A percentile compares a stretch with the other conserved stretches of the same genome.
phyloP scores from a whole-genome alignment of 2,113 vertebrate genomes.

The Nipponia nippon region DNA sequence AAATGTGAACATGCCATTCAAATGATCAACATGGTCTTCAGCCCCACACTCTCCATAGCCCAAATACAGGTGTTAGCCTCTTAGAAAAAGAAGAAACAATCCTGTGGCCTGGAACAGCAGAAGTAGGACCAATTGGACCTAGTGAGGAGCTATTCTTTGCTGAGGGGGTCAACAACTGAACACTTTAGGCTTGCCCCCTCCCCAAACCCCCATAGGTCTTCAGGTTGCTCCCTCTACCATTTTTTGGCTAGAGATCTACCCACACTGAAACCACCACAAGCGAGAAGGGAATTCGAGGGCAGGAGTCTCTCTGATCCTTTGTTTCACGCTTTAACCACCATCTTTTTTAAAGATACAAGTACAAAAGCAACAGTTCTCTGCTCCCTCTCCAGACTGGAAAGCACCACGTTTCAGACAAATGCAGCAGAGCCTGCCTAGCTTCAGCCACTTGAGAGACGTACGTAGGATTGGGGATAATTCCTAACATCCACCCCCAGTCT shows the following conservation, averaged over 20 bases:
- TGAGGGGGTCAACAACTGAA: background rate
- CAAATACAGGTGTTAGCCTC: background rate
- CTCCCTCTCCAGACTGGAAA: background rate
- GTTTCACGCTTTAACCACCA: background rate
- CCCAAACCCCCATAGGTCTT: background rate
- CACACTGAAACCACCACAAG: background rate
- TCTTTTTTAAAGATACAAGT: conserved; percentile 13
- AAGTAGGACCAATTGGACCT: background rate
- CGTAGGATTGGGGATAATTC: conserved; percentile 54
- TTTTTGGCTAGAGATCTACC: background rate
- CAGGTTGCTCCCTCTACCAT: background rate
- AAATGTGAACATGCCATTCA: background rate
- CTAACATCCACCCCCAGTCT: conserved; percentile 57
- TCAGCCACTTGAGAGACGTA: conserved; percentile 29
- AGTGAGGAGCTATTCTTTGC: background rate
- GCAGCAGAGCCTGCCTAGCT: conserved; percentile 27
- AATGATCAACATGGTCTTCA: background rate
- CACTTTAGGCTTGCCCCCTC: background rate
- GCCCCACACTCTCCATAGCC: background rate
- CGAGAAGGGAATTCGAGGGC: background rate
- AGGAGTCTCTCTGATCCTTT: conserved; percentile 9
- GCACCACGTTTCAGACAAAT: background rate
- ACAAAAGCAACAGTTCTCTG: conserved; percentile 33
- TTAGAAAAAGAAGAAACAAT: background rate
- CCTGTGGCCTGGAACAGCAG: background rate